These are phyloP conservation scores for Cheirogaleus major DNA, from an alignment of 2,797 vertebrate genomes.

Conservation along the genomic window DNA sequence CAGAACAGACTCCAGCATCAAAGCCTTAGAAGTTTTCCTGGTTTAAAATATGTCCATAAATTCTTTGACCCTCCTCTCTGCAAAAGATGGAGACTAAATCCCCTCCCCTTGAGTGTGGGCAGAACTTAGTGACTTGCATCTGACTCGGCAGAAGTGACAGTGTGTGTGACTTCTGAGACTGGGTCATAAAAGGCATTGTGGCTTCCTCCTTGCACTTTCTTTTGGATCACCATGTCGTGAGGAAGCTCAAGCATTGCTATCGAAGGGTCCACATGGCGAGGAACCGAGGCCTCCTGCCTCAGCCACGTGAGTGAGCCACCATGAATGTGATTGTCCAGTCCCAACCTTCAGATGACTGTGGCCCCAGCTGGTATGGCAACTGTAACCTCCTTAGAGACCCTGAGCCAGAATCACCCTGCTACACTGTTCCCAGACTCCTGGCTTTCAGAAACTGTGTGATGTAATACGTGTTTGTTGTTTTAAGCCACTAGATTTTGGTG, in stretches of 20 bases:
- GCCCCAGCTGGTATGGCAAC: background rate
- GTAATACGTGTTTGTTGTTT: background rate
- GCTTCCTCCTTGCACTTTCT: background rate
- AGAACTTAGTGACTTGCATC: background rate
- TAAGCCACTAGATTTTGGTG: background rate
- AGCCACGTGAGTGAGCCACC: background rate
- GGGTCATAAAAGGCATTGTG: background rate
- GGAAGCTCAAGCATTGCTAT: background rate
- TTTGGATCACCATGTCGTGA: background rate
- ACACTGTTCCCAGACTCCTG: background rate
- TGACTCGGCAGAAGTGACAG: background rate
- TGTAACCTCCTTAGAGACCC: background rate
- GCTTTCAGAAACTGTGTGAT: background rate
- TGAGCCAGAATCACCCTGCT: background rate
- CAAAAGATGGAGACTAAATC: background rate
- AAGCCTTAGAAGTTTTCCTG: background rate
- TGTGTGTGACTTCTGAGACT: background rate
- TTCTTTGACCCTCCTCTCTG: background rate
- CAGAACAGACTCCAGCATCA: background rate
- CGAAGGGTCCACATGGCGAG: background rate
- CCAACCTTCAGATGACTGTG: background rate
- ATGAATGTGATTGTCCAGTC: background rate
- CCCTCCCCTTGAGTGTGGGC: background rate
- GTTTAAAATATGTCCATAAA: background rate
- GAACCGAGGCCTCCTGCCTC: background rate